A percentile compares a stretch with the other conserved stretches of the same genome.
These are phyloP conservation scores for Nomia melanderi DNA, from an alignment of 1,140 invertebrate species.

Conservation along the genomic window DNA sequence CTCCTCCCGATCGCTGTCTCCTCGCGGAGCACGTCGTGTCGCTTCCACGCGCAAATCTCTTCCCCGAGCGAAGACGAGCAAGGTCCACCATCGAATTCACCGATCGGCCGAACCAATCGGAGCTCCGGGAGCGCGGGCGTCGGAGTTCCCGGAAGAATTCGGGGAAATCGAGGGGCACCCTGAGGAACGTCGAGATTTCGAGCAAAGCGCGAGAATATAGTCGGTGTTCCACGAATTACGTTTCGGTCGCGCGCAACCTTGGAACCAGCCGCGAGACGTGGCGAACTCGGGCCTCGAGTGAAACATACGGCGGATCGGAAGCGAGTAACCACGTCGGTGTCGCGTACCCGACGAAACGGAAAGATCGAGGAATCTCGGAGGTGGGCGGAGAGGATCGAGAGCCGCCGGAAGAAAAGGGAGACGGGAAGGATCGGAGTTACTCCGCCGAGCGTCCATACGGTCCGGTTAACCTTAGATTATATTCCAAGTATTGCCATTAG, in stretches of 20 bases:
- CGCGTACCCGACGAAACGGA: not conserved
- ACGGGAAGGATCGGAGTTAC: conserved; percentile 61
- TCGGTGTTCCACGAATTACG: not conserved
- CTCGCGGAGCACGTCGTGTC: not conserved
- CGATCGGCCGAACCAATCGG: not conserved
- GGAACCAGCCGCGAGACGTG: not conserved
- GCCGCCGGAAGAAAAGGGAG: not conserved
- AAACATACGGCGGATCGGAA: too few relatives aligned
- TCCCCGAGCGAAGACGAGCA: too few relatives aligned
- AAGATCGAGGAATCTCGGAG: not conserved
- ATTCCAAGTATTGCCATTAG: conserved; percentile 80
- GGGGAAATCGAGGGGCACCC: not conserved
- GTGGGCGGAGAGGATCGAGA: conserved; percentile 3
- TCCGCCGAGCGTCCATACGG: conserved; percentile 68
- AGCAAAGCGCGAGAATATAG: not conserved
- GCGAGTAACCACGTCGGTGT: conserved; percentile 5
- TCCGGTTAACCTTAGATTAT: conserved; percentile 74
- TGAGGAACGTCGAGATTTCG: not conserved
- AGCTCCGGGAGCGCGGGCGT: not conserved
- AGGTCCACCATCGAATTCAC: too few relatives aligned
- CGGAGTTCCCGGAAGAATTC: too few relatives aligned
- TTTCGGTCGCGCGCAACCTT: not conserved
- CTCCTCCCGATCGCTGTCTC: too few relatives aligned
- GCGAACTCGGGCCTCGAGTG: not conserved
- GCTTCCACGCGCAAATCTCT: not conserved